These are phyloP conservation scores for Pyralis farinalis DNA, from an alignment of 2,888 invertebrate species.

Conservation along the genomic window DNA sequence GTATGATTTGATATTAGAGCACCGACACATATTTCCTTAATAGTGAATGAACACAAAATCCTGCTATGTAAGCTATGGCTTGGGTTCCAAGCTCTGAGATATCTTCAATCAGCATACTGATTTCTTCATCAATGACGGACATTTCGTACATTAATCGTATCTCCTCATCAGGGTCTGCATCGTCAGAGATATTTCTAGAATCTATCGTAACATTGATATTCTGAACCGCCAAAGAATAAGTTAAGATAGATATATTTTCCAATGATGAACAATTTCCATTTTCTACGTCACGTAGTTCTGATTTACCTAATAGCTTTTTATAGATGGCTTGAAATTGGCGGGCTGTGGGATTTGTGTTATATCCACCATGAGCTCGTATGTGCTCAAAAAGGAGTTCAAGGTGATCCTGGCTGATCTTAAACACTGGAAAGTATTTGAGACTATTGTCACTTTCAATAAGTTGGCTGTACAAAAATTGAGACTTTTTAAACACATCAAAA, in stretches of 20 bases:
- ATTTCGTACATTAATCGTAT: neutral
- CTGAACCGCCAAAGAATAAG: slow-evolving; percentile 8
- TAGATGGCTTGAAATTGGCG: slow-evolving; percentile 19
- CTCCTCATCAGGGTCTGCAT: neutral
- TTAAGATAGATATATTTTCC: slow-evolving; percentile 11
- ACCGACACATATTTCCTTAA: too few relatives aligned
- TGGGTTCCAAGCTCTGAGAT: neutral
- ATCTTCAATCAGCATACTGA: neutral
- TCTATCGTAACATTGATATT: neutral
- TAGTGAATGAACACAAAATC: too few relatives aligned
- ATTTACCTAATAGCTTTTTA: slow-evolving; percentile 19
- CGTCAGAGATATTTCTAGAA: neutral
- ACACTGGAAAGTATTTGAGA: neutral
- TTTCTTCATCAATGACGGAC: neutral
- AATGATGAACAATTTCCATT: slow-evolving; percentile 13
- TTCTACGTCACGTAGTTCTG: slow-evolving; percentile 9
- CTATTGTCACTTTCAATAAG: neutral
- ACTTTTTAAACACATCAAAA: neutral
- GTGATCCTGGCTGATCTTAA: slow-evolving; percentile 17
- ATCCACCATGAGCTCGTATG: slow-evolving; percentile 17
- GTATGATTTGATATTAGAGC: too few relatives aligned
- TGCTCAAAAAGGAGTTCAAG: slow-evolving; percentile 17
- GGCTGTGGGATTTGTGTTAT: slow-evolving; percentile 19
- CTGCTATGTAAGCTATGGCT: too few relatives aligned
- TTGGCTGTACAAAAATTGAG: neutral